phyloP scores from a whole-genome alignment of 2,797 vertebrate genomes.

The Loriculus beryllinus region DNA sequence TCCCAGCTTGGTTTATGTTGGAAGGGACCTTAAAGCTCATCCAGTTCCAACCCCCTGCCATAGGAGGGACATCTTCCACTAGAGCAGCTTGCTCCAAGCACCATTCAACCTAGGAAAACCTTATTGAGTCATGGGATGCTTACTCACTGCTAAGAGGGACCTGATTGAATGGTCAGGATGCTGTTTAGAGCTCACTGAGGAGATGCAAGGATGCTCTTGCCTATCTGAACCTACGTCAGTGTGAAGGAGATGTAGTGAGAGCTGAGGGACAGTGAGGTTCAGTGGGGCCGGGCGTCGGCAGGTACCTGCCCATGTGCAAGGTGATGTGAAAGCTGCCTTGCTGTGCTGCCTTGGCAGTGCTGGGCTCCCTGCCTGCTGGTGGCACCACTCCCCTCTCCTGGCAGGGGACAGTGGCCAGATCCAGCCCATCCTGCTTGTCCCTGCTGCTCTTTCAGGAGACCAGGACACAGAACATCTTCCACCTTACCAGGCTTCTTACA shows the following conservation, averaged over 20 bases:
- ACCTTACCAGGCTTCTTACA: background rate
- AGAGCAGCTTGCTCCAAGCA: background rate
- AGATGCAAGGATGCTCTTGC: background rate
- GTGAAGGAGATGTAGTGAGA: background rate
- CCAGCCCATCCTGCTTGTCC: background rate
- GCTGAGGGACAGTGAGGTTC: rapidly evolving
- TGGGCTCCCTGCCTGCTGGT: background rate
- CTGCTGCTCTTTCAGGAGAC: background rate
- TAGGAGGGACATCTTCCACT: background rate
- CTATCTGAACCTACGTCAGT: background rate
- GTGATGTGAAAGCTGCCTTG: background rate
- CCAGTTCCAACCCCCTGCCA: background rate
- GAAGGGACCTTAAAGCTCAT: background rate
- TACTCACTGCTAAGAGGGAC: background rate
- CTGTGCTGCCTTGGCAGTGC: background rate
- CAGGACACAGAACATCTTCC: rapidly evolving
- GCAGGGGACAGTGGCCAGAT: background rate
- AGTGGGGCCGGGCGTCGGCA: background rate
- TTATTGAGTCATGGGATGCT: background rate
- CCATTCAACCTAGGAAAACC: background rate
- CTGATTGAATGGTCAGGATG: background rate
- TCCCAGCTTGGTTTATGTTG: background rate
- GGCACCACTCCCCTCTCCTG: background rate
- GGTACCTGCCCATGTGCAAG: background rate
- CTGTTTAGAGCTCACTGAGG: background rate